Evolutionary conservation across 2,113 vertebrate genomes (phyloP), one percentile per base, ranked within the genome.

Genomic region (Nothoprocta pentlandii): DNA sequence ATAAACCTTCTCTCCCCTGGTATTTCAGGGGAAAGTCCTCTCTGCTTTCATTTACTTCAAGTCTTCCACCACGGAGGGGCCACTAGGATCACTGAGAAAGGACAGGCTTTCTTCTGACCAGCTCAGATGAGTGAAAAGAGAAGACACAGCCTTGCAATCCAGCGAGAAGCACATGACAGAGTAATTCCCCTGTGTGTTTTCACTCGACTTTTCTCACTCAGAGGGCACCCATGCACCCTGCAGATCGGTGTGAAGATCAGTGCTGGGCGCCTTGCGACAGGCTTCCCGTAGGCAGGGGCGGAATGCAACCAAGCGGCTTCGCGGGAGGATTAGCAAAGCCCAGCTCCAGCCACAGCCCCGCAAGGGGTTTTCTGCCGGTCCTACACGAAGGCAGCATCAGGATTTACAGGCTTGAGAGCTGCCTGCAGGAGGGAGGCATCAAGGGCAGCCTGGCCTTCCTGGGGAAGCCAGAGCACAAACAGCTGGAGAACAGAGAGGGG

Each of bases 401-500:
- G 90, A 89, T 85, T 75, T 51, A 61, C 20, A 85, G n/a, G 56
- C n/a, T 92, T 2, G 6, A 76, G 41, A 77, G 71, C 46, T 88
- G 71, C 23, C 28, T 49, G 91, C 49, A 2, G 69, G 2, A 44
- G 1, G 15, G 56, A 74, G 46, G 44, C 75, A 85, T 58, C 82
- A 85, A 58, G 87, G 87, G 44, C 70, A 85, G 63, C 5, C 49
- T 63, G 71, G 42, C 64, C 64, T 86, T 91, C 67, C 85, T 15
- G 30, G 85, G 66, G 82, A 84, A 88, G 92, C 46, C 42, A 34
- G 71, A 75, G 51, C 79, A 47, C 20, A 0, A 8, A 82, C 78
- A 89, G 78, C 87, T 88, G 92, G 64, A 87, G 22, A 85, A 69
- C 69, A 95, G 59, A 34, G 47, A 61, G 73, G 80, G 85, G 85